Base-by-base conservation (phyloP, 1,140 invertebrate species). In the Musca domestica region DNA sequence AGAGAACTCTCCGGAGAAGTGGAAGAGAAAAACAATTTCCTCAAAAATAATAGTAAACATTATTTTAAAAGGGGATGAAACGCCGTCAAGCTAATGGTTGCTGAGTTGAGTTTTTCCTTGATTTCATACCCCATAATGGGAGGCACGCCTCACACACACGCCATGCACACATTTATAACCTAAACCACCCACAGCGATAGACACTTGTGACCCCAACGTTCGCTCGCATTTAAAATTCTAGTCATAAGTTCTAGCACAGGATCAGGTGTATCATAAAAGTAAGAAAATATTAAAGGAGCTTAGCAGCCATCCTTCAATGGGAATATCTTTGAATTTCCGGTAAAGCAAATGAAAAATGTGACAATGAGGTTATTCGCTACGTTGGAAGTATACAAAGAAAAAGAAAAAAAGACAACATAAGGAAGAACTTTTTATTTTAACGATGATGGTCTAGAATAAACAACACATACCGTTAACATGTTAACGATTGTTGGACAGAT, bases 181-280 rank as follows among this genome's bases (percentile, higher is more conserved):
- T 22, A 51, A 19, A 6, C 48, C 20, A 17, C 48, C 17, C 20
- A 19, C 48, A 1, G 15, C 34, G 49, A 47, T 72, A 71, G 73
- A 69, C 67, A 73, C 73, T 71, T 23, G 54, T 71, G 74, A 70
- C 73, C 76, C 74, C 74, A 73, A 73, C 49, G 27, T 52, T 49
- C 25, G 64, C 49, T 27, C 61, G 70, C 48, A 71, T 41, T 66
- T 65, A 68, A 61, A 61, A 61, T 61, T 61, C 27, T 30, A 34
- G 56, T 61, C 56, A 61, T 61, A 61, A 61, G 27, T 30, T 61
- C 9, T 61, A 30, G 17, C 56, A 61, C 34, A 30, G 56, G 56
- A 61, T 61, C 56, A 61, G 56, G 56, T 61, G 56, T 61, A 19
- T 61, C 9, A 51, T 19, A 51, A 51, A 51, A 51, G 2, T 22